A percentile compares a stretch with the other conserved stretches of the same genome.
phyloP scores from a whole-genome alignment of 2,113 vertebrate species.

The Myrmophylax atrothorax region DNA sequence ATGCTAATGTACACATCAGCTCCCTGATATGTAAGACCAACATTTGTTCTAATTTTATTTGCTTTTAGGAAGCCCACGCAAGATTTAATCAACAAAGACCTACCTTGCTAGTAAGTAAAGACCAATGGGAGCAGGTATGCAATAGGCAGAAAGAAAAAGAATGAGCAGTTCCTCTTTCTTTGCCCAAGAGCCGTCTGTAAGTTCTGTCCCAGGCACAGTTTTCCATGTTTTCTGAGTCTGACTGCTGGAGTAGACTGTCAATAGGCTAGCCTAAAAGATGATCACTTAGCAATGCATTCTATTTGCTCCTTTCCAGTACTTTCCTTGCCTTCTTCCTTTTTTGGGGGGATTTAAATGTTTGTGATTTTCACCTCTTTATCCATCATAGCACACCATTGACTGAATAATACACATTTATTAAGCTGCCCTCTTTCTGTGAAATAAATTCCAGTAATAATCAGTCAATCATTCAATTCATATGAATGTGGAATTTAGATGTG shows the following conservation, averaged over 20 bases:
- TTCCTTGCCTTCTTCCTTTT: slow-evolving; percentile 49
- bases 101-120: not conserved
- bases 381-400: slow-evolving; percentile 41
- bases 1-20: accelerated
- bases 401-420: slow-evolving; percentile 65
- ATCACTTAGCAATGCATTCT: slow-evolving; percentile 1
- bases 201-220: not conserved
- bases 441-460: slow-evolving; percentile 70
- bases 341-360: slow-evolving; percentile 57
- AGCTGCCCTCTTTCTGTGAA: slow-evolving; percentile 57
- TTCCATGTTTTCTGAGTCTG: not conserved
- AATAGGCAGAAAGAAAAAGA: not conserved
- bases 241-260: not conserved
- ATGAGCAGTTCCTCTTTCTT: not conserved
- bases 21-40: not conserved
- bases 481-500: slow-evolving; percentile 66
- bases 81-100: not conserved
- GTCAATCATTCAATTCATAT: slow-evolving; percentile 68
- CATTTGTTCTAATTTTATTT: not conserved
- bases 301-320: slow-evolving; percentile 8
- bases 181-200: not conserved
- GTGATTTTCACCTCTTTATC: slow-evolving; percentile 67
- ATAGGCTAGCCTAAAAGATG: not conserved
- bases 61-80: not conserved
- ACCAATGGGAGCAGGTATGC: not conserved